Conservation (phyloP, 1,140 invertebrate species). For the Leptinotarsa defecta region DNA sequence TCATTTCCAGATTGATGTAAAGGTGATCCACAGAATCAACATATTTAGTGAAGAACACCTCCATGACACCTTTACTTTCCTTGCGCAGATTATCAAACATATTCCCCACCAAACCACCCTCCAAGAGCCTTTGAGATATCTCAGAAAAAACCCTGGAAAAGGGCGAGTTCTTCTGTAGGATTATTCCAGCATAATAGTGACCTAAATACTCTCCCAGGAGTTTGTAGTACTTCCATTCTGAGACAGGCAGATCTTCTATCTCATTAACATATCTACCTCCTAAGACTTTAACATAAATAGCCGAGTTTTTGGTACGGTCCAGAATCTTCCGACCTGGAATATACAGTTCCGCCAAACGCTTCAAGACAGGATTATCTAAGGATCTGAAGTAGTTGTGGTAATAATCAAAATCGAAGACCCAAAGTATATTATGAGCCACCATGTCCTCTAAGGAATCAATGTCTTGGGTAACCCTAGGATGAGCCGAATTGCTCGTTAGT, state of each 20-base stretch:
- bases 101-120: not conserved
- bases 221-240: constrained; percentile 9
- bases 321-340: not conserved
- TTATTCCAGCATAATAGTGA: not conserved
- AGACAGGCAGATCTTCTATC: not conserved
- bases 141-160: not conserved
- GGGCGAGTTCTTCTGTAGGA: not conserved
- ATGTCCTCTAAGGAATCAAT: not conserved
- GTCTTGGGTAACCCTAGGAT: not conserved
- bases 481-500: not conserved
- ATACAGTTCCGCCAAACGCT: not conserved
- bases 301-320: not conserved
- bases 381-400: not conserved
- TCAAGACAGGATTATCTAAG: not conserved
- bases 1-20: not conserved
- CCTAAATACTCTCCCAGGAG: not conserved
- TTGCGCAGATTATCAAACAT: not conserved
- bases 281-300: not conserved
- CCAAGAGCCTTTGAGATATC: not conserved
- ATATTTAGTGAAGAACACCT: not conserved
- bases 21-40: not conserved
- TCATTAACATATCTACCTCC: not conserved
- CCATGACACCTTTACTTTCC: not conserved
- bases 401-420: not conserved
- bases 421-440: not conserved